Evolutionary conservation across 2,888 invertebrate species (phyloP).

Genomic region (Salpingus planirostris): DNA sequence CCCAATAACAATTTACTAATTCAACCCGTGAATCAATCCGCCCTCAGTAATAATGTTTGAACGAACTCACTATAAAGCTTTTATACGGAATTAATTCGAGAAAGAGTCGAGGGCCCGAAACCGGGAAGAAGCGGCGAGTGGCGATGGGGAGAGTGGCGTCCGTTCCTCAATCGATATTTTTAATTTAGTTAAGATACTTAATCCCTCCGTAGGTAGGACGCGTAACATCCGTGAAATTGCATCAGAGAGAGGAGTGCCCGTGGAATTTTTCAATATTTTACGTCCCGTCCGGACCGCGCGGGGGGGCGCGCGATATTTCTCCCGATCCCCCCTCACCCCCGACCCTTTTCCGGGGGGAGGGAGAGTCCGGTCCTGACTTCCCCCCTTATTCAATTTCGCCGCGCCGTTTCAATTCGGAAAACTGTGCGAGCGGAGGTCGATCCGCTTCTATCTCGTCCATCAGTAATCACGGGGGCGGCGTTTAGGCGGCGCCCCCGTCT

Average conservation of each 20-base stretch:
- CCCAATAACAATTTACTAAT: too few relatives aligned
- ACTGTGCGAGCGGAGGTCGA: constrained; percentile 34
- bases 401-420: constrained; percentile 35
- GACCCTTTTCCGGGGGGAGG: too few relatives aligned
- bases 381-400: constrained; percentile 35
- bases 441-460: constrained; percentile 35
- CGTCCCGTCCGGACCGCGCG: constrained; percentile 31
- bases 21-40: too few relatives aligned
- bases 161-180: constrained; percentile 30
- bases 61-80: too few relatives aligned
- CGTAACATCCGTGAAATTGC: constrained; percentile 37
- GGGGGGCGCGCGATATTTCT: constrained; percentile 30
- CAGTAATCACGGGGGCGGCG: constrained; percentile 30
- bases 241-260: constrained; percentile 28
- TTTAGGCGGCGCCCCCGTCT: constrained; percentile 19
- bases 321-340: constrained; percentile 25
- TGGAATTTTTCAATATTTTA: constrained; percentile 36
- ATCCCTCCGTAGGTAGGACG: constrained; percentile 28
- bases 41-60: too few relatives aligned
- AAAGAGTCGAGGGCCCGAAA: too few relatives aligned
- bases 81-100: too few relatives aligned
- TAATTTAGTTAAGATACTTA: constrained; percentile 35
- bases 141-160: too few relatives aligned
- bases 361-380: constrained; percentile 13
- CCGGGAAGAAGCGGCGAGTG: too few relatives aligned